A percentile compares a stretch with the other conserved stretches of the same genome.
phyloP scores from a whole-genome alignment of 2,888 invertebrate species.

The Heliconius aoede region DNA sequence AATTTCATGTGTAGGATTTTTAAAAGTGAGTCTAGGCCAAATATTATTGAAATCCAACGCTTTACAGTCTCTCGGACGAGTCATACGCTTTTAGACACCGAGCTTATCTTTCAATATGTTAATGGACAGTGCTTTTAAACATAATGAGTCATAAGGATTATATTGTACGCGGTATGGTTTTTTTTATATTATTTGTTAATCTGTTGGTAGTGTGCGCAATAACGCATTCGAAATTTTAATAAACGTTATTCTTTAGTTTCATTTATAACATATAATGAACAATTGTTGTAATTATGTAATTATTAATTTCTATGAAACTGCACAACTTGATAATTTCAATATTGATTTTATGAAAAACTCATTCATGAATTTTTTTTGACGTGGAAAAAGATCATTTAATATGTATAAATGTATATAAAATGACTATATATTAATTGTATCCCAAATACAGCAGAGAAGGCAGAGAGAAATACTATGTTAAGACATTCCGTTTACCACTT shows the following conservation, averaged over 20 bases:
- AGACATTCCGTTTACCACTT: too few relatives aligned
- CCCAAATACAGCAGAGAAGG: too few relatives aligned
- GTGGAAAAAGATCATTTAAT: neutral
- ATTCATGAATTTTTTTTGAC: neutral
- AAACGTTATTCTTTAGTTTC: neutral
- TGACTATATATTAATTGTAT: neutral
- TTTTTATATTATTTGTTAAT: neutral
- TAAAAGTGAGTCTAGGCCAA: neutral
- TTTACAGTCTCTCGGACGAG: neutral
- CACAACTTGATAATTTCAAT: neutral
- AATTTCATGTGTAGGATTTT: conserved; percentile 1
- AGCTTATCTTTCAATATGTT: conserved; percentile 20
- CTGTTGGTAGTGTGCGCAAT: neutral
- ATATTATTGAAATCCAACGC: conserved; percentile 15
- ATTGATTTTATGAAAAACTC: neutral
- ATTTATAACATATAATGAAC: neutral
- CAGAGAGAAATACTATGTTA: too few relatives aligned
- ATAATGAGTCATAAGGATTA: conserved; percentile 2
- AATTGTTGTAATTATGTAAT: neutral
- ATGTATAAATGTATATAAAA: too few relatives aligned
- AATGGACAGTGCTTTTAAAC: conserved; percentile 16
- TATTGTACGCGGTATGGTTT: neutral
- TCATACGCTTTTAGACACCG: conserved; percentile 1
- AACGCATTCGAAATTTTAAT: neutral
- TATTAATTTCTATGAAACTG: neutral